Base-by-base conservation (phyloP, 1,140 invertebrate species). In the Alviniconcha marisindica region DNA sequence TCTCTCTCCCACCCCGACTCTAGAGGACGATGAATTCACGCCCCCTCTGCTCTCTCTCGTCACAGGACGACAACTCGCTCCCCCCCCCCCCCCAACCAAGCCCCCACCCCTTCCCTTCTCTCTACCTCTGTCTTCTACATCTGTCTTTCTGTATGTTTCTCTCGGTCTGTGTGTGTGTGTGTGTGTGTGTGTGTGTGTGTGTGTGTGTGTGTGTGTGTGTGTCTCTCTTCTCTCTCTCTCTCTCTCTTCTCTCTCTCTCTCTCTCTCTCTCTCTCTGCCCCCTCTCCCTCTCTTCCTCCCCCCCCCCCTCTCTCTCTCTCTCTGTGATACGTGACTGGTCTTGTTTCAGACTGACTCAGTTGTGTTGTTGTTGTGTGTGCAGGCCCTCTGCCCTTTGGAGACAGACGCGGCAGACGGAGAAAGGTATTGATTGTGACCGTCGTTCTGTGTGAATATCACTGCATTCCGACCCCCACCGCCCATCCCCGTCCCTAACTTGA, bases 201-300 rank as follows among this genome's bases (percentile, higher is more conserved):
- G n/a, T n/a, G n/a, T n/a, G n/a, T n/a, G n/a, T n/a, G n/a, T n/a
- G n/a, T n/a, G n/a, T n/a, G n/a, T n/a, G n/a, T 60, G 15, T 60
- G 7, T 60, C n/a, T 21, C 56, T 60, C 38, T 5, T 80, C 7
- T 63, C 78, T 80, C 21, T 66, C 21, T 63, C 1, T 63, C 54
- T 80, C 10, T 60, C 56, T 60, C 56, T 60, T n/a, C 24, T 60
- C 4, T 28, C 4, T 60, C 56, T n/a, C n/a, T 44, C 38, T 40
- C 1, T 38, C 78, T 66, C 7, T 33, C 28, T 82, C 4, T 82
- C 81, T 76, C 28, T 76, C 42, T 84, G 28, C 40, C n/a, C 40
- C 81, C 77, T 77, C 28, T 83, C 73, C 63, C 48, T 63, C 73
- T 77, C 48, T 83, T 33, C 77, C 48, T 60, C 78, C 63, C 78